Evolutionary conservation across 2,888 invertebrate genomes (phyloP), one percentile per base, ranked within the genome.

Genomic region (Macrosoma leucophasiata): DNA sequence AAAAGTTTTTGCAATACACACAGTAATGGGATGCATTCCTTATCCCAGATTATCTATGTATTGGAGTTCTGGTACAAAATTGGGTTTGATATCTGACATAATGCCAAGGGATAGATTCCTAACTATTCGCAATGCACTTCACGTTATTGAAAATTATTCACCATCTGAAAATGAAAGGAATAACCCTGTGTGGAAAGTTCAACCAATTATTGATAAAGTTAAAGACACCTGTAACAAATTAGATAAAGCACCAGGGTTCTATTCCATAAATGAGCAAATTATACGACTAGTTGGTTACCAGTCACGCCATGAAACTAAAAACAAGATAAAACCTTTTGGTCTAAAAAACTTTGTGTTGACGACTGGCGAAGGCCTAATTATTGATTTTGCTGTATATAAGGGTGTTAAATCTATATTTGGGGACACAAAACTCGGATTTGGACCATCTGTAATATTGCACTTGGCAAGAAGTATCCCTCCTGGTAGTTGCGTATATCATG

Each of bases 401-500:
- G 43, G 43, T 7, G 37, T 36, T 22, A 48, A 36, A 21, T 35
- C 44, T 8, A 32, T 5, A 9, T 41, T 48, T 30, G 34, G 29
- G 2, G 46, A 51, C 14, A 34, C 34, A 31, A 14, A 23, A 21
- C 29, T 50, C 3, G 47, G 48, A 10, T 23, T 50, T 7, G 47
- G 48, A 14, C 41, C 52, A 7, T 47, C 50, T 13, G 48, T 52
- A 8, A 38, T 55, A 14, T 28, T 53, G 2, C 47, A 50, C 31
- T 26, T 48, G 6, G 9, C 40, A 11, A 36, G 38, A 27, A 39
- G 30, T 25, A 20, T 52, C 4, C 55, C 52, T 6, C 36, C 33
- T 3, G 50, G 48, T 1, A 52, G 52, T 24, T 55, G 52, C 40
- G 25, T 52, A 0, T 55, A 47, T 18, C 45, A 45, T 28, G 50